Evolutionary conservation across 2,797 vertebrate genomes (phyloP).

Genomic region (Miichthys miiuy): DNA sequence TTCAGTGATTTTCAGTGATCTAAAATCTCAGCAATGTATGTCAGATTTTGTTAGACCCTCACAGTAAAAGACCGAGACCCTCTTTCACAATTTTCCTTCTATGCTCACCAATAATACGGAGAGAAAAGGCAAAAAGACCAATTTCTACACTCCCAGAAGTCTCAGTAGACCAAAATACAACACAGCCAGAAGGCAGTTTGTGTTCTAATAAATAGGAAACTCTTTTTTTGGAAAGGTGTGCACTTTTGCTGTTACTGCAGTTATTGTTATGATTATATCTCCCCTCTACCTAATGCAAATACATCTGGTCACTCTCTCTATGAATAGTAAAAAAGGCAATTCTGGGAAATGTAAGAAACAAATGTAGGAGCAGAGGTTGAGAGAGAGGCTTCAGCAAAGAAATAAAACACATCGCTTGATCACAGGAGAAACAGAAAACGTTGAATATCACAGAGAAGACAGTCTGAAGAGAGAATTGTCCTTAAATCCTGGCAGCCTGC

Average conservation of each 20-base stretch:
- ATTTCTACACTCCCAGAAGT: background rate
- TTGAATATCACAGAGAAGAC: background rate
- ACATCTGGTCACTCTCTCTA: background rate
- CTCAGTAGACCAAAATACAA: background rate
- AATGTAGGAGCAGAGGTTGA: background rate
- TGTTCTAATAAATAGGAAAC: constrained; percentile 2
- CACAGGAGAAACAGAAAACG: background rate
- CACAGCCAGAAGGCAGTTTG: background rate
- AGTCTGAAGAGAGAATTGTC: constrained; percentile 5
- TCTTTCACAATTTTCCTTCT: background rate
- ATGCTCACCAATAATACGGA: background rate
- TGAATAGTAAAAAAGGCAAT: background rate
- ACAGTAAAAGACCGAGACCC: background rate
- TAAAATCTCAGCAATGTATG: background rate
- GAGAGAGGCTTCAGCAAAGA: background rate
- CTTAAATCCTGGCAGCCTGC: constrained; percentile 29
- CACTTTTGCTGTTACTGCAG: background rate
- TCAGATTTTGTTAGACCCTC: background rate
- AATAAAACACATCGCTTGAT: background rate
- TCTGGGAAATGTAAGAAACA: background rate
- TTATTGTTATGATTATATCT: constrained; percentile 1
- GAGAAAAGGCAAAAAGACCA: background rate
- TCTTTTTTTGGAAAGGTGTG: background rate
- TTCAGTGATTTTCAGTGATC: background rate
- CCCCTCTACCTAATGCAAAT: background rate